phyloP scores from a whole-genome alignment of 2,888 invertebrate genomes.

The Phrixothrix hirtus region DNA sequence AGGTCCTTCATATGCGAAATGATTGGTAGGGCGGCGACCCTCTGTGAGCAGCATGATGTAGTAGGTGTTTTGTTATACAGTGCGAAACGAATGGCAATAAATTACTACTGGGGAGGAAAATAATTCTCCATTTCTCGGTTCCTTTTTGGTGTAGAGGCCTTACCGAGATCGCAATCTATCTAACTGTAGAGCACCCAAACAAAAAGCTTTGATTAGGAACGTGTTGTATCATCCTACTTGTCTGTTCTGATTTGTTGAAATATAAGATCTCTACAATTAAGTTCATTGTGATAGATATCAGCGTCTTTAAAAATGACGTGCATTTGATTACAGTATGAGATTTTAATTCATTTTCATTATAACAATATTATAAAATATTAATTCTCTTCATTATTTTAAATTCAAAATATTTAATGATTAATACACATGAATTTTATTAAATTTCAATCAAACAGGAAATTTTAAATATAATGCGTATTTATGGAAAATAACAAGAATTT shows the following conservation, averaged over 20 bases:
- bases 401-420: too few species aligned
- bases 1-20: slow-evolving; percentile 22
- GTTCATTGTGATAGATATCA: too few species aligned
- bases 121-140: slow-evolving; percentile 21
- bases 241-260: neutral
- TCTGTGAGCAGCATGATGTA: slow-evolving; percentile 28
- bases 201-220: slow-evolving; percentile 14
- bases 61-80: slow-evolving; percentile 32
- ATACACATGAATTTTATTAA: too few species aligned
- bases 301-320: too few species aligned
- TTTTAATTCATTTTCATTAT: too few species aligned
- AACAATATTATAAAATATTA: too few species aligned
- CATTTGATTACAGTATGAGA: too few species aligned
- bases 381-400: too few species aligned
- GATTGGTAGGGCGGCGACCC: slow-evolving; percentile 31
- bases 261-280: too few species aligned
- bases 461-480: too few species aligned
- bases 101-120: slow-evolving; percentile 21
- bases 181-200: neutral
- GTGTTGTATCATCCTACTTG: neutral
- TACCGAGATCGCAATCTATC: slow-evolving; percentile 10
- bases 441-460: too few species aligned
- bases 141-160: slow-evolving; percentile 8
- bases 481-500: slow-evolving; percentile 5
- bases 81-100: slow-evolving; percentile 32